Evolutionary conservation across 2,113 vertebrate genomes (phyloP).

Genomic region (rat (Rattus norvegicus)): GRCr8 NC_086033.1:87635501-87636000

Average conservation of each 20-base stretch:
- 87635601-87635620: background rate
- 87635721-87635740: background rate
- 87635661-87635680: background rate
- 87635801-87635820: background rate
- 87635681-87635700: background rate
- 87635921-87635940: background rate
- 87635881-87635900: background rate
- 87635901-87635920: background rate
- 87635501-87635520: background rate
- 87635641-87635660: background rate
- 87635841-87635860: constrained; percentile 58
- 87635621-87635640: background rate
- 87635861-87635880: constrained; percentile 55
- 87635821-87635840: constrained; percentile 52
- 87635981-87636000: background rate
- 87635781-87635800: background rate
- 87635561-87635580: background rate
- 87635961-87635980: background rate
- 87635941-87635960: background rate
- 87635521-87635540: background rate
- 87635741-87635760: background rate
- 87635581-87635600: too few species aligned
- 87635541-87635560: background rate
- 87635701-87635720: background rate
- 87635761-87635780: background rate